These are phyloP conservation scores for Melanostoma mellinum DNA, from an alignment of 2,888 invertebrate genomes.

Conservation along the genomic window DNA sequence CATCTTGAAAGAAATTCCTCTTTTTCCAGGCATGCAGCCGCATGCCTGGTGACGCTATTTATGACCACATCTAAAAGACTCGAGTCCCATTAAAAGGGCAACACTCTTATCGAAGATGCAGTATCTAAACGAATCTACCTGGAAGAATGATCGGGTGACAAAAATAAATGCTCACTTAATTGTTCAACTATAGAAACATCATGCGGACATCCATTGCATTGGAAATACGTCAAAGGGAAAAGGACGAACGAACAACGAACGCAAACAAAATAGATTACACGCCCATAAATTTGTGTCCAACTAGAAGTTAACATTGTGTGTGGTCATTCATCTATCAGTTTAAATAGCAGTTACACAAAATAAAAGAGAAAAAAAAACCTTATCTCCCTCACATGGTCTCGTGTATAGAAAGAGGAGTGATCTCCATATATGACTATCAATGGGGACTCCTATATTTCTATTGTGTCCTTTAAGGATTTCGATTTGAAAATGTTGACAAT, in stretches of 20 bases:
- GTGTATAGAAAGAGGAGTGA: conserved; percentile 43
- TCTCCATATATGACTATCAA: conserved; percentile 21
- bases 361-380: neutral
- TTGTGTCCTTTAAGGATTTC: conserved; percentile 62
- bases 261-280: conserved; percentile 65
- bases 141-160: conserved; percentile 57
- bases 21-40: conserved; percentile 48
- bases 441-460: conserved; percentile 6
- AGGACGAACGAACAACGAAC: conserved; percentile 53
- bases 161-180: conserved; percentile 61
- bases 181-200: conserved; percentile 19
- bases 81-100: conserved; percentile 27
- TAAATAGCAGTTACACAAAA: conserved; percentile 50
- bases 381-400: neutral
- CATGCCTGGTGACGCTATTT: conserved; percentile 59
- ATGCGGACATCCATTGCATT: neutral
- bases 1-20: conserved; percentile 12
- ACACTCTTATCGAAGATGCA: conserved; percentile 43
- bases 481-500: conserved; percentile 53
- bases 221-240: conserved; percentile 37
- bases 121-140: conserved; percentile 51
- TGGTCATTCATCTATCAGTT: conserved; percentile 72
- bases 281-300: conserved; percentile 69
- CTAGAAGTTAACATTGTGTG: conserved; percentile 65
- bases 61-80: conserved; percentile 46